Evolutionary conservation across 2,888 invertebrate species (phyloP).

Genomic region (Willowsia nigromaculata): DNA sequence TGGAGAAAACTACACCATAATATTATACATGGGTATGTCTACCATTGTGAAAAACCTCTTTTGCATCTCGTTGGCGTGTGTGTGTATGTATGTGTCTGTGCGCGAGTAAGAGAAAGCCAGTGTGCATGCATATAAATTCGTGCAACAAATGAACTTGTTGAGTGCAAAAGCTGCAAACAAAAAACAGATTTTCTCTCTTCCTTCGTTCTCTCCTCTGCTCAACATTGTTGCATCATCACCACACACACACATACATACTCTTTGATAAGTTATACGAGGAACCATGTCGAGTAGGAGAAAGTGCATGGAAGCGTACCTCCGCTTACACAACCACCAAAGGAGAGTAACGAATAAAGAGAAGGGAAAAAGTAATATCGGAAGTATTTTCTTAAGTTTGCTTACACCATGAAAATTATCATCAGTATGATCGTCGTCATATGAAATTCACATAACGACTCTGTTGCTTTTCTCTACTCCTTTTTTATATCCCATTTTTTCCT

Average conservation of each 20-base stretch:
- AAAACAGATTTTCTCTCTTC: background rate
- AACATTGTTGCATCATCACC: conserved; percentile 1
- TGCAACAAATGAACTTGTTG: conserved; percentile 68
- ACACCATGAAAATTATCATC: conserved; percentile 2
- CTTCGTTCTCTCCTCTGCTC: background rate
- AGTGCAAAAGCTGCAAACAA: background rate
- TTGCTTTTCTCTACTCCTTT: background rate
- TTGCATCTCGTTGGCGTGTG: background rate
- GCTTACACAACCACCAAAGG: background rate
- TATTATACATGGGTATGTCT: background rate
- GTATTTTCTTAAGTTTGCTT: conserved; percentile 3
- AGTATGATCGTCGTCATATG: too few species aligned
- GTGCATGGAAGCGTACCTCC: background rate
- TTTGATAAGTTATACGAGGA: too few species aligned
- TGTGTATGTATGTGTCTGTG: background rate
- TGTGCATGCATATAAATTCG: background rate
- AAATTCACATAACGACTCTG: conserved; percentile 13
- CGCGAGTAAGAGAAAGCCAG: background rate
- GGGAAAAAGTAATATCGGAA: conserved; percentile 52
- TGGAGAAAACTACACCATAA: background rate
- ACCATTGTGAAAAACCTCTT: background rate
- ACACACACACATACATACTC: background rate
- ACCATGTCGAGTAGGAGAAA: background rate
- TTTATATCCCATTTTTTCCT: background rate
- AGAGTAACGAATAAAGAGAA: too few species aligned